These are phyloP conservation scores for Darevskia mixta DNA, from an alignment of 2,797 vertebrate genomes.

Conservation along the genomic window DNA sequence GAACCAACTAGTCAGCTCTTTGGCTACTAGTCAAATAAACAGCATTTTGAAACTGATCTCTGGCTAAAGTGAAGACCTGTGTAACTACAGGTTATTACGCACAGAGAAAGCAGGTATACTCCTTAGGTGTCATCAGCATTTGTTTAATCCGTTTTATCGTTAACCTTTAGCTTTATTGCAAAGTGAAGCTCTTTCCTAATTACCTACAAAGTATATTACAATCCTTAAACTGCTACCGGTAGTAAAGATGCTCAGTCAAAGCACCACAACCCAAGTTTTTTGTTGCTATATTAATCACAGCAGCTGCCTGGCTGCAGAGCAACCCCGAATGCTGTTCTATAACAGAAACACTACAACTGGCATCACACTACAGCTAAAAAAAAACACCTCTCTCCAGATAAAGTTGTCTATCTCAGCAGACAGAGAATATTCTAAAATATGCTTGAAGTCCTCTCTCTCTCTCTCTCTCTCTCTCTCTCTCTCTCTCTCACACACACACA, in stretches of 20 bases:
- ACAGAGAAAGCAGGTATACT: background rate
- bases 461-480: background rate
- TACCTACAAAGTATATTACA: slow-evolving; percentile 9
- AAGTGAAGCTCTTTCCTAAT: slow-evolving; percentile 44
- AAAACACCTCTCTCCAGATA: background rate
- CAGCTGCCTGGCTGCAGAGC: slow-evolving; percentile 7
- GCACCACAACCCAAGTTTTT: fast-evolving
- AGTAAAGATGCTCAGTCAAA: background rate
- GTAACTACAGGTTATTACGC: background rate
- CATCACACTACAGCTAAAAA: background rate
- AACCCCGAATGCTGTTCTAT: background rate
- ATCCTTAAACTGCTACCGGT: background rate
- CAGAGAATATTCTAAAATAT: slow-evolving; percentile 61
- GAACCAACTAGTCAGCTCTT: background rate
- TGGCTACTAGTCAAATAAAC: background rate
- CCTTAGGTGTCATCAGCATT: fast-evolving
- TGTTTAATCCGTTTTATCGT: background rate
- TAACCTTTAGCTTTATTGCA: slow-evolving; percentile 47
- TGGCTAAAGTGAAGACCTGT: slow-evolving; percentile 5
- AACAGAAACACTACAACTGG: background rate
- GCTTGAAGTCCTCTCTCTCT: slow-evolving; percentile 29
- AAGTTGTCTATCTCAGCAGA: fast-evolving
- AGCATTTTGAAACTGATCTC: background rate
- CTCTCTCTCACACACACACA: background rate
- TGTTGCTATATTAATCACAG: background rate